phyloP scores from a whole-genome alignment of 2,888 invertebrate species.

The Cactoblastis cactorum region DNA sequence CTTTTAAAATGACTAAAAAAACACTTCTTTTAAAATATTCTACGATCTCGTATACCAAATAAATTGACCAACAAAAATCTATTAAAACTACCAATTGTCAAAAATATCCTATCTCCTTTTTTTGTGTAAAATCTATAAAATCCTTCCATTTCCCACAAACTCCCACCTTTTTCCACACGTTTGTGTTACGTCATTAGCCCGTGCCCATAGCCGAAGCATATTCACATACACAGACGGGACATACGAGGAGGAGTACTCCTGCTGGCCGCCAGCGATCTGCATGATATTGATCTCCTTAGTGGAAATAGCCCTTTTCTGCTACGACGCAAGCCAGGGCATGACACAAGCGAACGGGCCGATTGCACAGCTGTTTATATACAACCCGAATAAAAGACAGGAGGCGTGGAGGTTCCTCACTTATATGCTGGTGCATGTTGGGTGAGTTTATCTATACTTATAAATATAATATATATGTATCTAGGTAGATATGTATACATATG shows the following conservation, averaged over 20 bases:
- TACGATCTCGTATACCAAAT: too few relatives aligned
- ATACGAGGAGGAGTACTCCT: conserved; percentile 95
- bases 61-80: not conserved
- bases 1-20: too few relatives aligned
- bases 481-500: too few relatives aligned
- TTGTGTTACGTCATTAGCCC: conserved; percentile 48
- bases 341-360: conserved; percentile 84
- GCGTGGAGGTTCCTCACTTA: conserved; percentile 97
- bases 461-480: not conserved
- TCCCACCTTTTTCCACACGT: conserved; percentile 22
- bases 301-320: conserved; percentile 88
- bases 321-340: conserved; percentile 69
- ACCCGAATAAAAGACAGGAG: conserved; percentile 90
- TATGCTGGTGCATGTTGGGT: conserved; percentile 98
- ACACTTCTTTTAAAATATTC: too few relatives aligned
- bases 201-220: conserved; percentile 48
- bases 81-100: too few relatives aligned
- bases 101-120: too few relatives aligned
- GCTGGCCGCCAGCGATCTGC: conserved; percentile 94
- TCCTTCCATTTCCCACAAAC: not conserved
- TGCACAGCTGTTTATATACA: conserved; percentile 90
- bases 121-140: too few relatives aligned
- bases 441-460: conserved; percentile 40
- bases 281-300: conserved; percentile 94
- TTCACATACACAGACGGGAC: conserved; percentile 83